Evolutionary conservation across 2,888 invertebrate species (phyloP).

Genomic region (Molanna angustata): DNA sequence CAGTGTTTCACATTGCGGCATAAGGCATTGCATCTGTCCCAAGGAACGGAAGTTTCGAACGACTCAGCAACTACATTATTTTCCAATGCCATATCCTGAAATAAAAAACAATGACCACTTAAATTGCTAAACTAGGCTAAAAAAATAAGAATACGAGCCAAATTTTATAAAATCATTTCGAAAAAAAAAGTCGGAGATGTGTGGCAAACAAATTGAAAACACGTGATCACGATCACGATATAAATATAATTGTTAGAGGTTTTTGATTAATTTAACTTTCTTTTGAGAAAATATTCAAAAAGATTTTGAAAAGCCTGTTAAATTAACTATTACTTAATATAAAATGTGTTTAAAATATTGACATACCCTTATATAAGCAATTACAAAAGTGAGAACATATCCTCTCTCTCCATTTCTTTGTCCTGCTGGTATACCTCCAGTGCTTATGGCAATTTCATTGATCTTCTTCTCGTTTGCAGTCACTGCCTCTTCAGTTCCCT

Average conservation of each 20-base stretch:
- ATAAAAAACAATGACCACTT: conserved; percentile 34
- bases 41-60: conserved; percentile 98
- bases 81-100: conserved; percentile 85
- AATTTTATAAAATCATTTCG: too few relatives aligned
- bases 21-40: conserved; percentile 82
- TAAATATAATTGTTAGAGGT: background rate
- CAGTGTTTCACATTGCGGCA: conserved; percentile 89
- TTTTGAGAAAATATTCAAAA: background rate
- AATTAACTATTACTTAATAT: background rate
- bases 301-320: background rate
- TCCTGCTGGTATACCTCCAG: conserved; percentile 86
- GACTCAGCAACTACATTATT: conserved; percentile 91
- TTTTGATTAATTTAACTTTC: background rate
- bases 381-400: conserved; percentile 95
- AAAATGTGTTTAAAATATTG: background rate
- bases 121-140: too few relatives aligned
- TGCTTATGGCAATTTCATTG: conserved; percentile 71
- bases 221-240: too few relatives aligned
- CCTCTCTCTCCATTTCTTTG: conserved; percentile 93
- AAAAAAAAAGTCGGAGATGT: too few relatives aligned
- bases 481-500: conserved; percentile 75
- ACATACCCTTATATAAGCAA: conserved; percentile 89
- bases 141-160: too few relatives aligned
- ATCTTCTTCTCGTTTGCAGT: conserved; percentile 72
- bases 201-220: too few relatives aligned